phyloP scores from a whole-genome alignment of 2,113 vertebrate species.

The Rhabdomys dilectus region DNA sequence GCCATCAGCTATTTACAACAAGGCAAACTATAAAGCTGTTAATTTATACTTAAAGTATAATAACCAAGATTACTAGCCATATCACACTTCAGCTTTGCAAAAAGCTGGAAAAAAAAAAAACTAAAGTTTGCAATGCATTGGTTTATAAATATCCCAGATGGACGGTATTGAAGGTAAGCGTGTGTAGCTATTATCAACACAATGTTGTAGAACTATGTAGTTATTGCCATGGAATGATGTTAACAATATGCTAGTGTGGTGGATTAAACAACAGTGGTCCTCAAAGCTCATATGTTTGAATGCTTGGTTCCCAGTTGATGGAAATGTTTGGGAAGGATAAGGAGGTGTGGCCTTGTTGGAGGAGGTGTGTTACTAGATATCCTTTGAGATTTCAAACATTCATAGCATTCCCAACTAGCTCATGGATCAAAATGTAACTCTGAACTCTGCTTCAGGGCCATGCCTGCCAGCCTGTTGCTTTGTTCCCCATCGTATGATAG shows the following conservation, averaged over 20 bases:
- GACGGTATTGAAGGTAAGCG: neutral
- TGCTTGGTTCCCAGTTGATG: neutral
- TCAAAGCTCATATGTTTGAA: neutral
- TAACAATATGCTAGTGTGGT: neutral
- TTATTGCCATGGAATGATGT: neutral
- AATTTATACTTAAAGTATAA: neutral
- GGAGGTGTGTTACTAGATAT: neutral
- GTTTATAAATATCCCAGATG: constrained; percentile 49
- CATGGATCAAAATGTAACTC: neutral
- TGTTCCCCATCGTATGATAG: neutral
- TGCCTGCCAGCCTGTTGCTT: neutral
- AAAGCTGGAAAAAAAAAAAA: no score
- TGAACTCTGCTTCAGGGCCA: neutral
- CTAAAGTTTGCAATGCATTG: neutral
- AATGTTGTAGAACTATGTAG: neutral
- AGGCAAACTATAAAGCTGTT: neutral
- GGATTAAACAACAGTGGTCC: no score
- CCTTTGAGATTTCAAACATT: neutral
- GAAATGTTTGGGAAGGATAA: neutral
- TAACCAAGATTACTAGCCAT: neutral
- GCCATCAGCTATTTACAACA: neutral
- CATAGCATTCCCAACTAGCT: neutral
- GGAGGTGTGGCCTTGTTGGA: neutral
- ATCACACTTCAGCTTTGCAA: neutral
- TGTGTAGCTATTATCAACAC: constrained; percentile 38